Base-by-base conservation (phyloP, 2,888 invertebrate species). In the Vanessa cardui region DNA sequence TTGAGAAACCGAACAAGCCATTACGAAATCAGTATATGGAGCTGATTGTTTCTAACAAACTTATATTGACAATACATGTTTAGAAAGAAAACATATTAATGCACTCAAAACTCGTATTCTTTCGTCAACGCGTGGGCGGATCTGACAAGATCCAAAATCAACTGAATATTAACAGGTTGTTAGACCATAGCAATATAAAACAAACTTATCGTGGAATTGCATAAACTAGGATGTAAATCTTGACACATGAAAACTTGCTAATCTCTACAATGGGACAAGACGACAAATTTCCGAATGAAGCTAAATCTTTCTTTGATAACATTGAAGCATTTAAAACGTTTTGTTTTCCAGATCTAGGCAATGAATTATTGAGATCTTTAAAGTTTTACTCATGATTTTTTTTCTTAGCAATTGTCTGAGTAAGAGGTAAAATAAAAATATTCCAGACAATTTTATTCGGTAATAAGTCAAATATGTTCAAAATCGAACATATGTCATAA, bases 141-240 rank as follows among this genome's bases (percentile, higher is more conserved):
- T 80, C 82, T 81, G 77, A 81, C 84, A 77, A 66, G 74, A 76
- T 74, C 80, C 80, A 74, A 84, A 86, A 84, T 86, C 83, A 84
- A 80, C 82, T 83, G 81, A 78, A 85, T 84, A 86, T 75, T 83
- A 86, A 86, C 90, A 90, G 88, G 88, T 91, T 88, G 87, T 63
- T 70, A 72, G 66, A 68, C 46, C 59, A 62, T 59, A 50, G 31
- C 59, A 39, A 47, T 56, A 44, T 64, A 49, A 56, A 47, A 44
- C 18, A 16, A 46, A 52, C 52, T 58, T 61, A 46, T 64, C 64
- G 64, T 58, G 20, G 45, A 44, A 66, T 66, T 66, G 66, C 66
- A 62, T 62, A 66, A 58, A 58, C 49, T 21, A 21, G 39, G 62
- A 66, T 49, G 66, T 65, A 39, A 49, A 56, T 56, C 20, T 49